Evolutionary conservation across 2,888 invertebrate genomes (phyloP).

Genomic region (Clitarchus hookeri): DNA sequence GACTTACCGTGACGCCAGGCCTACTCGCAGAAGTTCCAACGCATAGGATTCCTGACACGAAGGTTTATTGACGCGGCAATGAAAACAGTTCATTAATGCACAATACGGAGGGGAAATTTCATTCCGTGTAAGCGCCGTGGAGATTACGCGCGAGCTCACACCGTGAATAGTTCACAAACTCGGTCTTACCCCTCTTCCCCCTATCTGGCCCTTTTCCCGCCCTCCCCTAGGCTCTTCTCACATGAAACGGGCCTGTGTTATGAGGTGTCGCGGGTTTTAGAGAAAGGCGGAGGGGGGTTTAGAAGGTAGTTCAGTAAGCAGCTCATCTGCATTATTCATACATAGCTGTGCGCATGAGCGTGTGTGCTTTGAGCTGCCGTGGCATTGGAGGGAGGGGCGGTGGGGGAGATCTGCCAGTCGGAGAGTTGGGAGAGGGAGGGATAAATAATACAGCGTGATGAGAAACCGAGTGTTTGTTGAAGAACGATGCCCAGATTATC

Average conservation of each 20-base stretch:
- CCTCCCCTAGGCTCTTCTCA: background rate
- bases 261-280: background rate
- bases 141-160: background rate
- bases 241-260: background rate
- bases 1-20: too few relatives aligned
- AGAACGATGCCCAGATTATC: background rate
- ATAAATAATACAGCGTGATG: slow-evolving; percentile 14
- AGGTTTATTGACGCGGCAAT: background rate
- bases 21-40: background rate
- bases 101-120: background rate
- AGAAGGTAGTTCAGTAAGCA: background rate
- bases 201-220: background rate
- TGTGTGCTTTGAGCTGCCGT: background rate
- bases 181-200: background rate
- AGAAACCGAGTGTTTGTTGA: slow-evolving; percentile 8
- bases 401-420: too few relatives aligned
- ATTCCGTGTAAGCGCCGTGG: background rate
- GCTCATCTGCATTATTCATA: slow-evolving; percentile 9
- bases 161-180: background rate
- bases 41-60: background rate
- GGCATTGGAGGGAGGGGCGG: background rate
- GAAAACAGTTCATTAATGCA: background rate
- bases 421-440: background rate
- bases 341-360: background rate
- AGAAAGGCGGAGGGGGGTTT: background rate